Evolutionary conservation across 2,113 vertebrate species (phyloP).

Genomic region (Semnornis frantzii): DNA sequence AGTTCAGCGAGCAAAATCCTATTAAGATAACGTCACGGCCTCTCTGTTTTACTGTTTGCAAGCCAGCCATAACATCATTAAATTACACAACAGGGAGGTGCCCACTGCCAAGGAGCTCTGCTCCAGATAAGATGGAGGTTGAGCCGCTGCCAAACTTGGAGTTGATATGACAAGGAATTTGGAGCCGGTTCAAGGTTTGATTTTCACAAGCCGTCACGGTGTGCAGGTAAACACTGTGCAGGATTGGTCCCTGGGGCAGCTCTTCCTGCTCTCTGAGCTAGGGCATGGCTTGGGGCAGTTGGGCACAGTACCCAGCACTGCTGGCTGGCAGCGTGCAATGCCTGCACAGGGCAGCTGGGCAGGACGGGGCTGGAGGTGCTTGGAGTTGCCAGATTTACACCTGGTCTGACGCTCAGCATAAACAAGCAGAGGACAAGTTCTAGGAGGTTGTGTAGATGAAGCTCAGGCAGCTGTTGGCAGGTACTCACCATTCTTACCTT

Average conservation of each 20-base stretch:
- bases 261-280: neutral
- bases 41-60: slow-evolving; percentile 69
- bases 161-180: slow-evolving; percentile 46
- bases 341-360: neutral
- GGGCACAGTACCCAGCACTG: neutral
- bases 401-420: rapidly evolving
- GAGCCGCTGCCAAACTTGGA: slow-evolving; percentile 53
- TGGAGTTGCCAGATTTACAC: neutral
- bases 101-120: slow-evolving; percentile 68
- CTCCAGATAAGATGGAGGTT: slow-evolving; percentile 63
- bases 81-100: slow-evolving; percentile 65
- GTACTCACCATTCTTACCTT: neutral
- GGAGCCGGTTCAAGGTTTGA: slow-evolving; percentile 38
- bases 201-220: neutral
- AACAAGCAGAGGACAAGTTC: neutral
- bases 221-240: neutral
- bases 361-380: neutral
- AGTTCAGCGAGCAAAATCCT: slow-evolving; percentile 52
- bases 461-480: neutral
- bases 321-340: neutral
- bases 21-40: slow-evolving; percentile 65
- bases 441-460: neutral
- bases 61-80: slow-evolving; percentile 65
- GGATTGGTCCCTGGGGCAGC: slow-evolving; percentile 4
- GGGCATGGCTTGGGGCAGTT: neutral